phyloP scores from a whole-genome alignment of 2,113 vertebrate species.

The Neogale vison region DNA sequence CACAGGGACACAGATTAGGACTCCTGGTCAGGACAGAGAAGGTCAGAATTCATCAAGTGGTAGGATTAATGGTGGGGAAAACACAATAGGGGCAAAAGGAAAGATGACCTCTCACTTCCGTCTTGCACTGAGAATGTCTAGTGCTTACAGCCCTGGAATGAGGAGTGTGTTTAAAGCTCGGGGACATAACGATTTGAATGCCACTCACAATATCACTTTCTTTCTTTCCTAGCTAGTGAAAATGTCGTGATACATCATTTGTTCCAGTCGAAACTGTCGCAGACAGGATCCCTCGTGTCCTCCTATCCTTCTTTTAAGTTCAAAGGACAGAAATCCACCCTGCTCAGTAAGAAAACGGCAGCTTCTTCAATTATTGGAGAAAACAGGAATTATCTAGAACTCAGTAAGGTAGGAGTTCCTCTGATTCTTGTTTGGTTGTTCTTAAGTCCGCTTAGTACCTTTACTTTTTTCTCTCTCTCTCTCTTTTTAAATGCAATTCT shows the following conservation, averaged over 20 bases:
- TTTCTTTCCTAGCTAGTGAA: conserved; percentile 92
- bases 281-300: conserved; percentile 93
- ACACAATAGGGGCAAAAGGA: too few relatives aligned
- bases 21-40: neutral
- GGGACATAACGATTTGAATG: neutral
- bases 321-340: conserved; percentile 88
- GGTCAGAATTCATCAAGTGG: neutral
- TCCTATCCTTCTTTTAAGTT: conserved; percentile 87
- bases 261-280: conserved; percentile 95
- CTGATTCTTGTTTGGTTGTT: neutral
- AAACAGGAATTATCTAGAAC: conserved; percentile 88
- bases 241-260: conserved; percentile 93
- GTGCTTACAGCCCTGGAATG: neutral
- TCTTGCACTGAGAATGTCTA: too few relatives aligned
- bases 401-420: conserved; percentile 89
- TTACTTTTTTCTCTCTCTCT: neutral
- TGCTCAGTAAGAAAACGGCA: conserved; percentile 86
- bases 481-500: neutral
- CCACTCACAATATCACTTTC: conserved; percentile 1
- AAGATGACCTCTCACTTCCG: rapidly evolving
- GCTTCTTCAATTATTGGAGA: conserved; percentile 80
- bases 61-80: neutral
- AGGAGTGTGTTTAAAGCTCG: neutral
- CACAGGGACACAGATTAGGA: neutral
- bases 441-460: neutral